Percentiles rank a stretch among this genome's conserved stretches.
Conservation (phyloP, 2,113 vertebrate genomes). For the Anhinga rufa region DNA sequence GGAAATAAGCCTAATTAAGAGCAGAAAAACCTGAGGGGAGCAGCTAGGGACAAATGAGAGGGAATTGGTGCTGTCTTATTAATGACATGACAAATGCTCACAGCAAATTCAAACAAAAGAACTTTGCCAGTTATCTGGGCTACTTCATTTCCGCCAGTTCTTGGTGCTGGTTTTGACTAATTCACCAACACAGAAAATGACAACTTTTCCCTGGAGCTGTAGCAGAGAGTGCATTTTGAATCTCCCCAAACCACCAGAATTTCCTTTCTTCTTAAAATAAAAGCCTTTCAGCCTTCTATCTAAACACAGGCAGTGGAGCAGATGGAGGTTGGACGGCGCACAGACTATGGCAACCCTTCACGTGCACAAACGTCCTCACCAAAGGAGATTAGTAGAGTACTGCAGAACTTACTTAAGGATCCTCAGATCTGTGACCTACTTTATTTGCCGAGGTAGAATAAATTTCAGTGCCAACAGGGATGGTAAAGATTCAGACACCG, state of each 20-base stretch:
- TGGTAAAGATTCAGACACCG: background rate
- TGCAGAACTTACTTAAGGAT: background rate
- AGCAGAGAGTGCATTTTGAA: background rate
- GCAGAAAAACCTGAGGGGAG: background rate
- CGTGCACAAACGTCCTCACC: background rate
- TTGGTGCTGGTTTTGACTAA: background rate
- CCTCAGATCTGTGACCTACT: background rate
- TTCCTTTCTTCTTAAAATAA: background rate
- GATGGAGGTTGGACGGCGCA: background rate
- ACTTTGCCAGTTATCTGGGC: background rate
- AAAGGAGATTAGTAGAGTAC: background rate
- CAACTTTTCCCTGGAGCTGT: background rate
- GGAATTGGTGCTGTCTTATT: background rate
- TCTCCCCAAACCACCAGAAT: background rate
- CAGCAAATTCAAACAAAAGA: background rate
- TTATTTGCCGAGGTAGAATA: background rate
- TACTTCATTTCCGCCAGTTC: background rate
- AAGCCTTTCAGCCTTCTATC: background rate
- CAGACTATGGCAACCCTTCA: background rate
- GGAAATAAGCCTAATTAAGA: background rate
- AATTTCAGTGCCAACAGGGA: background rate
- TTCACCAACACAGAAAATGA: background rate
- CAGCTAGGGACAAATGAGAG: background rate
- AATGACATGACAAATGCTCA: background rate
- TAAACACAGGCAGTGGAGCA: background rate